These are phyloP conservation scores for Morus bassanus DNA, from an alignment of 2,797 vertebrate species.

Conservation along the genomic window DNA sequence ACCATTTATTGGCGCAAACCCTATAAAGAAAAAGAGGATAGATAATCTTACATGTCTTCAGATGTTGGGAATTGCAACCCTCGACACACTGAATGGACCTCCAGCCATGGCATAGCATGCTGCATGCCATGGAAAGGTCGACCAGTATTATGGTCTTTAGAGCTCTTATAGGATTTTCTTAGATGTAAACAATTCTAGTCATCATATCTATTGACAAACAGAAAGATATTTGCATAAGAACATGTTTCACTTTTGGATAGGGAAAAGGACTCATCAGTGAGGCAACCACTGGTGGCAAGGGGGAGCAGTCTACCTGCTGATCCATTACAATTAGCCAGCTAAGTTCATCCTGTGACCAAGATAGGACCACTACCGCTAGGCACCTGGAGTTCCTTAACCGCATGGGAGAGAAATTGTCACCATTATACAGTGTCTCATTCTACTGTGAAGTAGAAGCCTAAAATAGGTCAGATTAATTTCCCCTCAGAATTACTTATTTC, in stretches of 20 bases:
- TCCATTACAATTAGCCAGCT: not conserved
- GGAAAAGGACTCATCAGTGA: not conserved
- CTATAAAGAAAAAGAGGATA: not conserved
- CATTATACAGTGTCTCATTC: not conserved
- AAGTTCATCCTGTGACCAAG: not conserved
- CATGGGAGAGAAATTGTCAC: not conserved
- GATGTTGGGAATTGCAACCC: not conserved
- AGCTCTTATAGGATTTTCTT: not conserved
- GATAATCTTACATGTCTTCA: not conserved
- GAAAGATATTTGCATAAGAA: not conserved
- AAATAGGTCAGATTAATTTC: not conserved
- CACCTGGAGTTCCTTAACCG: accelerated
- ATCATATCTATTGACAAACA: not conserved
- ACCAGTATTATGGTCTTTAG: not conserved
- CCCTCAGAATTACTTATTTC: not conserved
- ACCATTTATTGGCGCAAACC: not conserved
- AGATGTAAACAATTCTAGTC: not conserved
- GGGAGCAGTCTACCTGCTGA: not conserved
- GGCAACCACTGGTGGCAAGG: not conserved
- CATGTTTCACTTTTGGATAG: not conserved
- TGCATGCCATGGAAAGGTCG: not conserved
- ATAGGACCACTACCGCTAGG: not conserved
- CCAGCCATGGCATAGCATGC: not conserved
- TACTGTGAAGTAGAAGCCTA: not conserved
- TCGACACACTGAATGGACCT: not conserved